phyloP scores from a whole-genome alignment of 2,797 vertebrate species.

The Sus cebifrons region DNA sequence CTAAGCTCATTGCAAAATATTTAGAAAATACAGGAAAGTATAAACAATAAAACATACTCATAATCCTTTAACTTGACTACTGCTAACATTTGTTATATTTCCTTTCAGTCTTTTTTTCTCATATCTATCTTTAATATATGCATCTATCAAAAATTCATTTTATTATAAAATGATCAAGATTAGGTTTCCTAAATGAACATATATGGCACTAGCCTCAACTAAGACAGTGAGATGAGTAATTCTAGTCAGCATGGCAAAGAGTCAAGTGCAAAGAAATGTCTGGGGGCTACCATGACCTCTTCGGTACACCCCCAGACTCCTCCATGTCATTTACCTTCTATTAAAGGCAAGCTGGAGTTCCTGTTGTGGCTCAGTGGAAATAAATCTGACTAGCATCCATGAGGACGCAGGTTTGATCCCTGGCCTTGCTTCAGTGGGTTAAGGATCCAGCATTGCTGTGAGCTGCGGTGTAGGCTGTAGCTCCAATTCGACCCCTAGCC shows the following conservation, averaged over 20 bases:
- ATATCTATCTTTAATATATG: slow-evolving; percentile 11
- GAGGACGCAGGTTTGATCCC: no score
- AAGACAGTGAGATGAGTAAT: background rate
- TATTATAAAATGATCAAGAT: background rate
- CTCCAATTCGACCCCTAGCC: no score
- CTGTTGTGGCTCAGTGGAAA: no score
- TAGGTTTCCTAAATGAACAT: background rate
- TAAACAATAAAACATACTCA: slow-evolving; percentile 36
- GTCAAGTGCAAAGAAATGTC: background rate
- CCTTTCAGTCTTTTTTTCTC: background rate
- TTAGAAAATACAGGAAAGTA: background rate
- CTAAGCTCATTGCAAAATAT: background rate
- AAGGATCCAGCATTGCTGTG: no score
- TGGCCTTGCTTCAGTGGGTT: no score
- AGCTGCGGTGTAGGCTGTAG: no score
- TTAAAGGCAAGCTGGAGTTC: background rate
- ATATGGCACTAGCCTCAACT: background rate
- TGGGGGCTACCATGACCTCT: background rate
- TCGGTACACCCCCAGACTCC: background rate
- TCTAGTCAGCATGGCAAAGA: background rate
- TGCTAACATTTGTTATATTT: background rate
- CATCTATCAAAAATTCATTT: slow-evolving; percentile 2
- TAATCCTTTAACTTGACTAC: background rate
- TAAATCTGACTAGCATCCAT: no score
- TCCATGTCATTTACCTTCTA: background rate